These are phyloP conservation scores for Atherix ibis DNA, from an alignment of 2,888 invertebrate genomes.

Conservation along the genomic window DNA sequence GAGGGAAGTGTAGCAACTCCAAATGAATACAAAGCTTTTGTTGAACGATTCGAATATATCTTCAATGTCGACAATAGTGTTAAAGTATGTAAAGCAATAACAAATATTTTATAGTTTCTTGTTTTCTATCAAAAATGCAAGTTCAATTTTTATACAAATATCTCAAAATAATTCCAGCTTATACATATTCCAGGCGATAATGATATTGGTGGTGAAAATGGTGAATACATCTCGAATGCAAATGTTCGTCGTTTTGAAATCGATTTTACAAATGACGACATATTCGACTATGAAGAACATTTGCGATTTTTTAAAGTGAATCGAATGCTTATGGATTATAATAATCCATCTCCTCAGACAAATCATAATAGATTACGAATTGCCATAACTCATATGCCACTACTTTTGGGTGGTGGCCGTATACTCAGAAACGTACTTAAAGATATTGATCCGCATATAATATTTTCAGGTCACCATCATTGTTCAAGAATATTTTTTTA, in stretches of 20 bases:
- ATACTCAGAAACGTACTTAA: slow-evolving; percentile 38
- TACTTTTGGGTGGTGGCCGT: slow-evolving; percentile 31
- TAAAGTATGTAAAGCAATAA: slow-evolving; percentile 20
- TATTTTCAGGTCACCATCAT: slow-evolving; percentile 55
- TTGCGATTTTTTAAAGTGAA: slow-evolving; percentile 61
- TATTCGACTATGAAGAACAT: slow-evolving; percentile 40
- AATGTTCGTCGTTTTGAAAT: slow-evolving; percentile 58
- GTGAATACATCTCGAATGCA: slow-evolving; percentile 44
- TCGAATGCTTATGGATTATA: slow-evolving; percentile 46
- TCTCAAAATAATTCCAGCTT: background rate
- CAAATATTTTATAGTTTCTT: too few species aligned
- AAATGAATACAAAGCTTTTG: slow-evolving; percentile 57
- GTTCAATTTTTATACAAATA: too few species aligned
- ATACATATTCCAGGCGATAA: slow-evolving; percentile 92
- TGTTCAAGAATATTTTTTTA: slow-evolving; percentile 30
- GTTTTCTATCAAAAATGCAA: too few species aligned
- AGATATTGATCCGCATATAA: slow-evolving; percentile 48
- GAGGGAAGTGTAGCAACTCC: slow-evolving; percentile 71
- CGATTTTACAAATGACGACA: slow-evolving; percentile 54
- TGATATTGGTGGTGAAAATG: slow-evolving; percentile 89
- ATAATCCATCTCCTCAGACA: slow-evolving; percentile 34
- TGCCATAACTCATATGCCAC: slow-evolving; percentile 59
- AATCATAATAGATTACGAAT: slow-evolving; percentile 33
- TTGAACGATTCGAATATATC: slow-evolving; percentile 53
- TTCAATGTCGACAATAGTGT: slow-evolving; percentile 25